A percentile compares a stretch with the other conserved stretches of the same genome.
These are phyloP conservation scores for Ormyrus labotus DNA, from an alignment of 2,888 invertebrate species.

Conservation along the genomic window DNA sequence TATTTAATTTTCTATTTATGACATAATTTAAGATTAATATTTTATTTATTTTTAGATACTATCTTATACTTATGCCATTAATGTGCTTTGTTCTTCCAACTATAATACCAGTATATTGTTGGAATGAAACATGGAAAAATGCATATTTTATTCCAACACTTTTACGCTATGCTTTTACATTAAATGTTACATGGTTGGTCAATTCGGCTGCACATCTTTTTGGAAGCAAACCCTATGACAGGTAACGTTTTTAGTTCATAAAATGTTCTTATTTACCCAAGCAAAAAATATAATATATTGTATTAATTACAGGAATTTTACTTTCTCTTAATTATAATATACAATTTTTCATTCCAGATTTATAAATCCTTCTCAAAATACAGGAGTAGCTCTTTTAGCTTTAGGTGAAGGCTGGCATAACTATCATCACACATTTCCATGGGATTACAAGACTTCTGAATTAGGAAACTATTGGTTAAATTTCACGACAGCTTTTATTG, in stretches of 20 bases:
- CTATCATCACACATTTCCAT: conserved; percentile 91
- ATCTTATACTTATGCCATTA: conserved; percentile 81
- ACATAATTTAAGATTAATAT: too few species aligned
- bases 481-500: conserved; percentile 78
- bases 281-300: too few species aligned
- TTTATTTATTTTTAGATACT: conserved; percentile 77
- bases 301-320: too few species aligned
- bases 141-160: conserved; percentile 83
- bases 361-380: conserved; percentile 88
- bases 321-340: background rate
- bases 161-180: conserved; percentile 83
- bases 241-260: conserved; percentile 72
- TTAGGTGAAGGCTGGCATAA: conserved; percentile 96
- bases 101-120: conserved; percentile 82
- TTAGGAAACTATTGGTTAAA: conserved; percentile 84
- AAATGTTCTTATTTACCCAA: too few species aligned
- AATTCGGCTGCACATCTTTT: conserved; percentile 91
- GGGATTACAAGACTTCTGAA: conserved; percentile 94
- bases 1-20: too few species aligned
- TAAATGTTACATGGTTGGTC: conserved; percentile 93
- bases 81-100: conserved; percentile 86
- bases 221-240: conserved; percentile 85
- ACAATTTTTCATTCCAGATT: conserved; percentile 76
- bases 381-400: conserved; percentile 83
- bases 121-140: conserved; percentile 83